Base-by-base conservation (phyloP, 92 coral and sea anemone species). In the Siderastrea siderea region DNA sequence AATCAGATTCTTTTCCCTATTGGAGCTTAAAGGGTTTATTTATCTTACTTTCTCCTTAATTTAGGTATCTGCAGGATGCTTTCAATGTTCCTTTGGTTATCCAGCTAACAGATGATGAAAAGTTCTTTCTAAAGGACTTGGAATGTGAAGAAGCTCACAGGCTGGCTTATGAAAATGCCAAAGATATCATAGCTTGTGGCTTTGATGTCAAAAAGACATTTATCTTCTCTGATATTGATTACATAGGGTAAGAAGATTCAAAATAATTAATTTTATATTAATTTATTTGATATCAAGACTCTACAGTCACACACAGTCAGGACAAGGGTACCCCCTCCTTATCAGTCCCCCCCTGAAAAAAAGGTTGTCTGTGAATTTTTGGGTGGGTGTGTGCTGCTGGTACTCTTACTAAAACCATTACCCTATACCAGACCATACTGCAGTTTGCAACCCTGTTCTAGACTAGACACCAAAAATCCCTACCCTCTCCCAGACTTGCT, bases 71-170 rank as follows among this genome's bases (percentile, higher is more conserved):
- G 19, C 99, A 97, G 83, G 99, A 97, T 73, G 97, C 97, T 15
- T 97, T 97, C 89, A 92, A 97, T 83, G 98, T 97, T 58, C 99
- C 99, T 15, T 89, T 97, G 65, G 99, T 95, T 1, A 97, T 97
- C 45, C 99, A 97, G 77, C 90, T 97, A 43, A 97, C 99, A 62
- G 99, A 97, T 81, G 99, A 97, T 95, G 99, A 97, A 79, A 97
- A 97, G 87, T 95, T 97, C 78, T 95, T 97, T 47, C 88, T 96
- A 77, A 97, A 97, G 86, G 91, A 95, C 71, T 76, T 97, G 79
- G 93, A 94, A 59, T 87, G 89, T 47, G 98, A 97, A 75, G 99
- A 97, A 90, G 90, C 99, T 4, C 96, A 97, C 88, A 93, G 94
- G 73, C 87, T 97, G 75, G 99, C 97, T 14, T 97, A 97, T 80